Conservation (phyloP, 2,888 invertebrate genomes). For the Ormyrus nitidulus region DNA sequence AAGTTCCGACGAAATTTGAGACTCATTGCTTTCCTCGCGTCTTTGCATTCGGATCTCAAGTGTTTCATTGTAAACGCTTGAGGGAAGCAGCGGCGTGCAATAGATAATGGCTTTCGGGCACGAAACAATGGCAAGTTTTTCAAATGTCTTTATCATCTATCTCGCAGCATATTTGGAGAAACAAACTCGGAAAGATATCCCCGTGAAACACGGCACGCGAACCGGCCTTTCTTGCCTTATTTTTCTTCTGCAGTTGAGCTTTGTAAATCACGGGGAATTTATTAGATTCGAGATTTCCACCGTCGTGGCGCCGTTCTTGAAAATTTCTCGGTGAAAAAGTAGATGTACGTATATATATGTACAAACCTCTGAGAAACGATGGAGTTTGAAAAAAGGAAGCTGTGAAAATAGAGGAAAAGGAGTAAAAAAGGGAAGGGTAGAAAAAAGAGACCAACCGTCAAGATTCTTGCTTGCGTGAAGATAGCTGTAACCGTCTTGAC, state of each 20-base stretch:
- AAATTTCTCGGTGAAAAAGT: conserved; percentile 25
- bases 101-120: conserved; percentile 3
- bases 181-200: conserved; percentile 18
- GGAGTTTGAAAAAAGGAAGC: conserved; percentile 16
- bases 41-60: too few species aligned
- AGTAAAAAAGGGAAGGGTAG: background rate
- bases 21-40: too few species aligned
- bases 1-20: too few species aligned
- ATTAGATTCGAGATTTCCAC: conserved; percentile 41
- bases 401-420: conserved; percentile 6
- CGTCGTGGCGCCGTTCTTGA: background rate
- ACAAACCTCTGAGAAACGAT: conserved; percentile 1
- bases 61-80: background rate
- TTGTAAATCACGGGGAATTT: conserved; percentile 45
- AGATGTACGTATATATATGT: background rate
- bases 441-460: conserved; percentile 22
- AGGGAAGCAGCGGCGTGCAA: background rate
- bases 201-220: conserved; percentile 12
- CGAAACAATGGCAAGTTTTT: background rate
- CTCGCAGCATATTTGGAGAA: conserved; percentile 3
- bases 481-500: conserved; percentile 50
- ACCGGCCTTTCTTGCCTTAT: conserved; percentile 2
- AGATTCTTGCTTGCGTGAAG: conserved; percentile 32
- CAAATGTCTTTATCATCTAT: conserved; percentile 13
- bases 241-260: conserved; percentile 16